Conservation (phyloP, 2,113 vertebrate genomes). For the Colossoma macropomum region DNA sequence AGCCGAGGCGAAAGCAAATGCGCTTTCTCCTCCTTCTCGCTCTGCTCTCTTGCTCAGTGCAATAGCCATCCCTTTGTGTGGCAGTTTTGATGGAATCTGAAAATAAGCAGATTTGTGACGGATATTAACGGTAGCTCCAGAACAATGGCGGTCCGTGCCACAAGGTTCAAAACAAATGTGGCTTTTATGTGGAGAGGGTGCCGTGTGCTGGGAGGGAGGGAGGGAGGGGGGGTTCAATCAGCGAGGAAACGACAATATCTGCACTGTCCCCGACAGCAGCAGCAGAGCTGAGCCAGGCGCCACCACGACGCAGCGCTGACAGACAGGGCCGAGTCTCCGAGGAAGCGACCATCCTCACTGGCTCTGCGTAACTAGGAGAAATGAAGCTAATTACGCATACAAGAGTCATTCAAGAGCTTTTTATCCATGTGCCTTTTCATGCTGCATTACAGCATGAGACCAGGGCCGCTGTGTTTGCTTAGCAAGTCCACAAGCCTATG, state of each 20-base stretch:
- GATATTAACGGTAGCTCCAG: constrained; percentile 52
- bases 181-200: constrained; percentile 55
- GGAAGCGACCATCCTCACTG: constrained; percentile 30
- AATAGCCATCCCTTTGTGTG: constrained; percentile 70
- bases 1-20: constrained; percentile 62
- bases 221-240: constrained; percentile 20
- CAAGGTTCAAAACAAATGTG: constrained; percentile 50
- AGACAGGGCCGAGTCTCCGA: constrained; percentile 39
- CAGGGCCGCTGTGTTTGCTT: not conserved
- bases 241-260: constrained; percentile 53
- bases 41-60: constrained; percentile 52
- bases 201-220: constrained; percentile 35
- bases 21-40: constrained; percentile 63
- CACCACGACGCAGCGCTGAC: constrained; percentile 43
- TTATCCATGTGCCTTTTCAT: constrained; percentile 7
- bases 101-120: constrained; percentile 75
- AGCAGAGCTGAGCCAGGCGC: constrained; percentile 45
- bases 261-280: constrained; percentile 43
- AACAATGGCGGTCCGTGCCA: constrained; percentile 69
- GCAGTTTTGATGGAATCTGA: constrained; percentile 74
- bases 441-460: not conserved
- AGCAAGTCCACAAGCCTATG: not conserved
- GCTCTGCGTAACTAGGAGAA: constrained; percentile 16
- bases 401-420: not conserved
- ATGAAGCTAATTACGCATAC: constrained; percentile 9